Evolutionary conservation across 2,888 invertebrate genomes (phyloP), one percentile per base, ranked within the genome.

Genomic region (Drosophila rellima): DNA sequence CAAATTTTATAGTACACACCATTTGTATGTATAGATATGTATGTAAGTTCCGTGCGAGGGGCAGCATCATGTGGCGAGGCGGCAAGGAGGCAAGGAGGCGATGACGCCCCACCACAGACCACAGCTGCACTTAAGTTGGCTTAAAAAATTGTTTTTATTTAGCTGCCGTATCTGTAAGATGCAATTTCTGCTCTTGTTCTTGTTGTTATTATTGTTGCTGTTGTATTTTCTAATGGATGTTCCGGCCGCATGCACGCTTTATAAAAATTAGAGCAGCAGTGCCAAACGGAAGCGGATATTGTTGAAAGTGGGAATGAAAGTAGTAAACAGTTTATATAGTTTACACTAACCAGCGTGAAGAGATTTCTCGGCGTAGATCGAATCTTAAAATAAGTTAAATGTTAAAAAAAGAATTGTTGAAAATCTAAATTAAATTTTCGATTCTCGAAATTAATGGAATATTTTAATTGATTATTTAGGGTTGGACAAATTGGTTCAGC

Each of bases 191-290:
- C 23, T 33, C 33, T 33, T 54, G 20, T 68, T 44, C 1, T 35
- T 44, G 10, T 13, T 63, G 29, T 39, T 47, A 10, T 48, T 60
- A 2, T 31, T 47, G 8, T 48, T 47, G n/a, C 40, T 48, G 31
- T 62, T 50, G 40, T 29, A 40, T 70, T 61, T 72, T 68, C 74
- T 86, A 86, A 83, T 83, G 86, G 80, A 85, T 85, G 70, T 75
- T 80, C 71, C 68, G 68, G 67, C 72, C 75, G 56, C 82, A 82
- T 78, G 85, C 74, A 67, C 78, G 69, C 56, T 63, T 60, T 70
- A 67, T 69, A 63, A 70, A 78, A 82, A 80, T 75, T 80, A 66
- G 68, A 74, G 51, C 78, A 78, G 20, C 69, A 64, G 51, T 54
- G 65, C 50, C 65, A 57, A 77, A 42, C 55, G 66, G 61, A 71